Evolutionary conservation across 2,888 invertebrate genomes (phyloP).

Genomic region (Dendrolimus pini): DNA sequence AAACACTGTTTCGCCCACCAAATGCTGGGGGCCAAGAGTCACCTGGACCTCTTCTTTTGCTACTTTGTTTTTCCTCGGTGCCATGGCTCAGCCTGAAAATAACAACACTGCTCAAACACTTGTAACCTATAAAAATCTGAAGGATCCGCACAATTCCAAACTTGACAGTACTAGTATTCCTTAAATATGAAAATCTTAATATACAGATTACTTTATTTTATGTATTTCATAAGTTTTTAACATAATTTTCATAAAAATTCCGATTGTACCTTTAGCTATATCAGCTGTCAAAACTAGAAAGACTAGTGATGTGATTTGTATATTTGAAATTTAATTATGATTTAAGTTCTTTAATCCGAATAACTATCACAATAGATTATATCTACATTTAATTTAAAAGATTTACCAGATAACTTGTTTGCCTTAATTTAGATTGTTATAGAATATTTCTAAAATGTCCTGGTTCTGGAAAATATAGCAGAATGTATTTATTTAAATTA

Average conservation of each 20-base stretch:
- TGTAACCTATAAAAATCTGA: constrained; percentile 59
- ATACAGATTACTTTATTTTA: neutral
- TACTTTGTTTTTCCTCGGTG: constrained; percentile 97
- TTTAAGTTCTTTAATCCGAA: too few species aligned
- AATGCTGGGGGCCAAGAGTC: constrained; percentile 95
- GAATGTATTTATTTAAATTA: too few species aligned
- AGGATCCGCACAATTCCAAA: constrained; percentile 32
- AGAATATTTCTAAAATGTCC: too few species aligned
- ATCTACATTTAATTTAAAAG: too few species aligned
- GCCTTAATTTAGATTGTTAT: too few species aligned
- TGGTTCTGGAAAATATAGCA: too few species aligned
- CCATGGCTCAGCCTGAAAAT: constrained; percentile 83
- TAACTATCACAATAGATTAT: too few species aligned
- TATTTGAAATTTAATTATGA: neutral
- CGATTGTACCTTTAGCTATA: constrained; percentile 61
- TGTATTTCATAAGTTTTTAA: neutral
- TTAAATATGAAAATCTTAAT: constrained; percentile 10
- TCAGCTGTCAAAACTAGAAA: constrained; percentile 72
- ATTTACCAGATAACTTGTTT: too few species aligned
- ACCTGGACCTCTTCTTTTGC: constrained; percentile 98
- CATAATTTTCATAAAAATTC: constrained; percentile 29
- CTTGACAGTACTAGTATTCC: constrained; percentile 14
- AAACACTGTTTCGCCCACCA: constrained; percentile 98
- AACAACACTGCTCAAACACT: constrained; percentile 59
- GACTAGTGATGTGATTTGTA: constrained; percentile 15